Percentiles rank a stretch among this genome's conserved stretches.
These are phyloP conservation scores for Parauchenoglanis ngamensis DNA, from an alignment of 2,797 vertebrate species.

Conservation along the genomic window DNA sequence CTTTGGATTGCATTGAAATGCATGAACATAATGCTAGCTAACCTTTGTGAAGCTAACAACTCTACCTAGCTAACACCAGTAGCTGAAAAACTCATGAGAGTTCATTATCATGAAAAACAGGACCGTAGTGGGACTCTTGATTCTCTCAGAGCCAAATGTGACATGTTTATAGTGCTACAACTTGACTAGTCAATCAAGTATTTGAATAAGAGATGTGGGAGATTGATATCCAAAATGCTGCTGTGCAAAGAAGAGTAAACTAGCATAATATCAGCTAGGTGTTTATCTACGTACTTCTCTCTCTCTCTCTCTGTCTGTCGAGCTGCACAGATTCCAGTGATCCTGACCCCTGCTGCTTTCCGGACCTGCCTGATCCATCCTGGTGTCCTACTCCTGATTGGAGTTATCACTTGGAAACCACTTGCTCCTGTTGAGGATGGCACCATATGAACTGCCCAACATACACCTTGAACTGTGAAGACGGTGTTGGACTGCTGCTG, in stretches of 20 bases:
- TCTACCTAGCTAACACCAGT: not conserved
- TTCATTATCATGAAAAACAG: not conserved
- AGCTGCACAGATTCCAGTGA: too few relatives aligned
- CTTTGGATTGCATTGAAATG: not conserved
- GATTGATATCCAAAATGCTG: not conserved
- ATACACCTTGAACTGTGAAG: too few relatives aligned
- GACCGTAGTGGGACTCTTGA: not conserved
- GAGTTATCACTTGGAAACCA: too few relatives aligned
- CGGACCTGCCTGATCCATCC: too few relatives aligned
- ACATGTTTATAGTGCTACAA: not conserved
- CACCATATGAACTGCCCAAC: too few relatives aligned
- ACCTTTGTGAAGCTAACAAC: not conserved
- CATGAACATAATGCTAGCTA: not conserved
- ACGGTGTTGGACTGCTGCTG: too few relatives aligned
- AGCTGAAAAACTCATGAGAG: not conserved
- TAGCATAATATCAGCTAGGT: not conserved
- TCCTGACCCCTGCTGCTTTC: too few relatives aligned
- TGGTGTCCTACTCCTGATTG: too few relatives aligned
- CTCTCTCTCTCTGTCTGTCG: too few relatives aligned
- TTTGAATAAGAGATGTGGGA: not conserved
- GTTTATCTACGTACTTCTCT: not conserved
- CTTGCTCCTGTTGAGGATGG: too few relatives aligned
- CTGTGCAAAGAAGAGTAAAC: not conserved
- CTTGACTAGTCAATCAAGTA: too few relatives aligned
- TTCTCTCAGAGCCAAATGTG: not conserved